These are phyloP conservation scores for Eueremaeus valkanovi DNA, from an alignment of 2,888 invertebrate species.

Conservation along the genomic window DNA sequence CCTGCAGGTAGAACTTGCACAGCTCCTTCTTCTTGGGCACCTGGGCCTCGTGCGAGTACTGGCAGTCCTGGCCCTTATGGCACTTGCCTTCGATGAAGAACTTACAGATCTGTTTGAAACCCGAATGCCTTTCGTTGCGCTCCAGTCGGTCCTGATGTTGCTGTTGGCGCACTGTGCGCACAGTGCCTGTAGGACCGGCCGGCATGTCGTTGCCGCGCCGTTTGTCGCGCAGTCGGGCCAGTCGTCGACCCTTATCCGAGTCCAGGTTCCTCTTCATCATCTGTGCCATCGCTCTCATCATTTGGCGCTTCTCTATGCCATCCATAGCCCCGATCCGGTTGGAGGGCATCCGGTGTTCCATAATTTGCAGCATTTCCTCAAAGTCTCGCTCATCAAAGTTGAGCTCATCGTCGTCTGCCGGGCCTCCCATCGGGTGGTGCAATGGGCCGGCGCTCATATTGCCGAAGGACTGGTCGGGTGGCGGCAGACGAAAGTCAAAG, in stretches of 20 bases:
- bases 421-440: constrained; percentile 21
- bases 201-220: constrained; percentile 20
- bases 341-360: neutral
- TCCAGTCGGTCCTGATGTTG: too few species aligned
- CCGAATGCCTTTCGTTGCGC: neutral
- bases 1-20: constrained; percentile 94
- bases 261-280: constrained; percentile 36
- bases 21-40: constrained; percentile 84
- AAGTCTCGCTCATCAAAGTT: constrained; percentile 32
- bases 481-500: neutral
- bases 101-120: constrained; percentile 61
- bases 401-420: constrained; percentile 29
- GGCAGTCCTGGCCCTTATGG: constrained; percentile 70
- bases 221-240: constrained; percentile 20
- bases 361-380: constrained; percentile 35
- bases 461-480: neutral
- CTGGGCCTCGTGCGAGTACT: constrained; percentile 75
- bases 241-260: constrained; percentile 29
- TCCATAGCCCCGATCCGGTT: neutral
- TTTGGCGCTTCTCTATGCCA: neutral
- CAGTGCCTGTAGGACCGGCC: constrained; percentile 7
- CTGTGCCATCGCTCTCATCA: constrained; percentile 35
- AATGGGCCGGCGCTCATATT: neutral
- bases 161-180: neutral
- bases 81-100: constrained; percentile 87